Percentiles rank a stretch among this genome's conserved stretches.
phyloP scores from a whole-genome alignment of 1,140 invertebrate genomes.

The Bactericera cockerelli region DNA sequence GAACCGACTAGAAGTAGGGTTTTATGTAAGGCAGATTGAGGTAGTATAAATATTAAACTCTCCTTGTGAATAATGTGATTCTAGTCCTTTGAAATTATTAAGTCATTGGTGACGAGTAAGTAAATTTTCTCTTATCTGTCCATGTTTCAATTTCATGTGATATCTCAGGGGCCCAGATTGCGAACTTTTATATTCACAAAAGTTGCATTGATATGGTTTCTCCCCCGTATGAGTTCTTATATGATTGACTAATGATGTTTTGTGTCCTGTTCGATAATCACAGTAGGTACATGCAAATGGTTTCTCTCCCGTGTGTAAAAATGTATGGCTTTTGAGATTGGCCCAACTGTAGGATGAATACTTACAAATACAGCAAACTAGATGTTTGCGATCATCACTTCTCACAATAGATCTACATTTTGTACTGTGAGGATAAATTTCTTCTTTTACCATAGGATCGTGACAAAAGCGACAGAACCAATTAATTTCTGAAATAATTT shows the following conservation, averaged over 20 bases:
- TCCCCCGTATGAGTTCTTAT: conserved; percentile 32
- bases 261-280: neutral
- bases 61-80: too few species aligned
- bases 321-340: conserved; percentile 5
- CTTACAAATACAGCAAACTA: conserved; percentile 3
- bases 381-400: neutral
- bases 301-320: conserved; percentile 16
- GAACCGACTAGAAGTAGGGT: too few species aligned
- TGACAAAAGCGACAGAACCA: neutral
- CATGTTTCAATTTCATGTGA: neutral
- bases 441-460: neutral
- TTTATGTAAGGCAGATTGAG: too few species aligned
- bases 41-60: too few species aligned
- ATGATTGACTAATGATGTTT: conserved; percentile 38
- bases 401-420: neutral
- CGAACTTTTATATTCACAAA: conserved; percentile 45
- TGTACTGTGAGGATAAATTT: neutral
- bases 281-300: conserved; percentile 14
- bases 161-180: conserved; percentile 20
- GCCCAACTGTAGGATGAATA: neutral
- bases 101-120: too few species aligned
- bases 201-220: conserved; percentile 21
- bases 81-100: too few species aligned
- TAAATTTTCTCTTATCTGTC: neutral
- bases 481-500: neutral